A percentile compares a stretch with the other conserved stretches of the same genome.
Evolutionary conservation across 2,888 invertebrate genomes (phyloP).

Genomic region (Tachystola acroxantha): DNA sequence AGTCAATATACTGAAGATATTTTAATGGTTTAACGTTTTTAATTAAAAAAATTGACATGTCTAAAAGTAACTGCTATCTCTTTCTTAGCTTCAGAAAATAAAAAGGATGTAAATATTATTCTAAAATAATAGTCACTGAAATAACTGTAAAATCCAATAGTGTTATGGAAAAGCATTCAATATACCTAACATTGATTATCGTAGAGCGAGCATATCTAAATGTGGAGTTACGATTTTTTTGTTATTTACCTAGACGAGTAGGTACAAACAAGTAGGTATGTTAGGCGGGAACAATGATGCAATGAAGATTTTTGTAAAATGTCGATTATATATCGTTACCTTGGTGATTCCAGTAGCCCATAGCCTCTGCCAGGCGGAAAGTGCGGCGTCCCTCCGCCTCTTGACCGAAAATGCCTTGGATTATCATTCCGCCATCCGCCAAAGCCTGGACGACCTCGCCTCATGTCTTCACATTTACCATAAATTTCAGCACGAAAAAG

Average conservation of each 20-base stretch:
- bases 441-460: constrained; percentile 66
- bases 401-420: constrained; percentile 58
- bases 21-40: too few relatives aligned
- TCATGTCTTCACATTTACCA: constrained; percentile 52
- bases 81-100: too few relatives aligned
- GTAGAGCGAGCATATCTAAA: too few relatives aligned
- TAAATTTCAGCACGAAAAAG: constrained; percentile 34
- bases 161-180: too few relatives aligned
- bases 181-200: too few relatives aligned
- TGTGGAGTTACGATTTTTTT: too few relatives aligned
- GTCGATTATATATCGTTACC: constrained; percentile 31
- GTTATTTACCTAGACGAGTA: neutral
- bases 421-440: constrained; percentile 67
- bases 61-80: too few relatives aligned
- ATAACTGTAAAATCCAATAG: too few relatives aligned
- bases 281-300: constrained; percentile 44
- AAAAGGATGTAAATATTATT: too few relatives aligned
- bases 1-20: too few relatives aligned
- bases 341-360: constrained; percentile 33
- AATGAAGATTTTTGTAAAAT: constrained; percentile 13
- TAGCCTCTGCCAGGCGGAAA: constrained; percentile 47
- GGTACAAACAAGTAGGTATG: neutral
- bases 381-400: constrained; percentile 45
- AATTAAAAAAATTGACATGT: too few relatives aligned
- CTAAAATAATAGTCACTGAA: too few relatives aligned